Evolutionary conservation across 1,140 invertebrate genomes (phyloP).

Genomic region (Cylas formicarius): DNA sequence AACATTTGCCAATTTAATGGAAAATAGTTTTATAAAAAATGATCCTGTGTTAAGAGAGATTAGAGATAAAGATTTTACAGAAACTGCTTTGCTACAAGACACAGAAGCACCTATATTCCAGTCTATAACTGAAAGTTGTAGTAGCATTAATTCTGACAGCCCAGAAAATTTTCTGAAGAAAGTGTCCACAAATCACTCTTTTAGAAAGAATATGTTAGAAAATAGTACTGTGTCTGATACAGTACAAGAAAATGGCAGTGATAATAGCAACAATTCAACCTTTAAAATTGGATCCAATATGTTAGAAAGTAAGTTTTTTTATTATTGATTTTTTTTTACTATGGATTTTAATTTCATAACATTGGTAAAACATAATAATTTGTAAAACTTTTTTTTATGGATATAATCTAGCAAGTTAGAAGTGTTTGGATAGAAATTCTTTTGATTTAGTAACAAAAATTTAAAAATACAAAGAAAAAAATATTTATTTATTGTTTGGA

Average conservation of each 20-base stretch:
- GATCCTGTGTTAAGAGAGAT: conserved; percentile 39
- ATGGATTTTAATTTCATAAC: too few species aligned
- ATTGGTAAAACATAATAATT: too few species aligned
- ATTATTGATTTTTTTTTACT: too few species aligned
- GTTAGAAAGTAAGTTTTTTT: too few species aligned
- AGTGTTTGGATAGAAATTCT: too few species aligned
- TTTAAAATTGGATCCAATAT: too few species aligned
- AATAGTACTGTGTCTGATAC: too few species aligned
- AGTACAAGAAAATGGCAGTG: not conserved
- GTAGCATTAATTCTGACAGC: conserved; percentile 35
- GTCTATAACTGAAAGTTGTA: conserved; percentile 37
- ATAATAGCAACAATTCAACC: not conserved
- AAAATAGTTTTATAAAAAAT: conserved; percentile 40
- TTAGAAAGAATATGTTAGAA: conserved; percentile 12
- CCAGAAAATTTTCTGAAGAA: conserved; percentile 35
- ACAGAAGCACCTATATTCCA: conserved; percentile 35
- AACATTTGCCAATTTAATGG: conserved; percentile 40
- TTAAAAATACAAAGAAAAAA: too few species aligned
- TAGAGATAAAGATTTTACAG: conserved; percentile 36
- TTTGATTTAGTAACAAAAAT: too few species aligned
- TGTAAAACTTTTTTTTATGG: too few species aligned
- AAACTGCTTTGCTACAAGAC: conserved; percentile 32
- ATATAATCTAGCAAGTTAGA: too few species aligned
- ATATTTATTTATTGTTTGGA: too few species aligned
- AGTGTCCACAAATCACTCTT: conserved; percentile 21